Percentiles rank a stretch among this genome's conserved stretches.
These are phyloP conservation scores for Polyergus mexicanus DNA, from an alignment of 1,140 invertebrate genomes.

Conservation along the genomic window DNA sequence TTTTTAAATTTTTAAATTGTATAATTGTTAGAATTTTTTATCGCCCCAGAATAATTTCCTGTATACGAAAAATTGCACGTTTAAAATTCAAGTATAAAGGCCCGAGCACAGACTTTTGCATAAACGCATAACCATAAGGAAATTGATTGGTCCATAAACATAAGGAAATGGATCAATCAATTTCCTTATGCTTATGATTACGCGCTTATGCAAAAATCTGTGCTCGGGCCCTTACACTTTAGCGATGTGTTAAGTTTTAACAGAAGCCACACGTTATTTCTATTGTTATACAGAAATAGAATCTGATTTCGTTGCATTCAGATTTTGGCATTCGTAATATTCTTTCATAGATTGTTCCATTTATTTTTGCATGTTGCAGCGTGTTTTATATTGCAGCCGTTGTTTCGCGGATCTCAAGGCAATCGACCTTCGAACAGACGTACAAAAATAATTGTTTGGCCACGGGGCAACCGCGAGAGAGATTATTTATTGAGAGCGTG, in stretches of 20 bases:
- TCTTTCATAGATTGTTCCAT: neutral
- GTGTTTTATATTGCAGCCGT: neutral
- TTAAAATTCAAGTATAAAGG: neutral
- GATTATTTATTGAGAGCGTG: conserved; percentile 51
- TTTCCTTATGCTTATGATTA: too few relatives aligned
- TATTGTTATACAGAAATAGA: neutral
- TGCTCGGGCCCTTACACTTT: too few relatives aligned
- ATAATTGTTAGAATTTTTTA: too few relatives aligned
- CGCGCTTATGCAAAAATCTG: too few relatives aligned
- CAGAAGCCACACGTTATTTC: neutral
- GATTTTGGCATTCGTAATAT: neutral
- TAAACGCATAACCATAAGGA: too few relatives aligned
- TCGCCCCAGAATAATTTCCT: too few relatives aligned
- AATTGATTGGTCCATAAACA: too few relatives aligned
- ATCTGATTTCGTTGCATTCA: neutral
- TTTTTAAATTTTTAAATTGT: too few relatives aligned
- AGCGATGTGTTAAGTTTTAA: neutral
- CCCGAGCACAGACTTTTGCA: too few relatives aligned
- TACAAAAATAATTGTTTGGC: conserved; percentile 51
- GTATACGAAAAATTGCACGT: neutral
- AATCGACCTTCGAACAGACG: conserved; percentile 41
- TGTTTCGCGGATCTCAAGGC: conserved; percentile 29
- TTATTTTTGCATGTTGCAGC: conserved; percentile 24
- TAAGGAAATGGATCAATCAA: too few relatives aligned
- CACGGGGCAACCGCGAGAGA: neutral